Evolutionary conservation across 2,888 invertebrate genomes (phyloP).

Genomic region (Morpho achilles): DNA sequence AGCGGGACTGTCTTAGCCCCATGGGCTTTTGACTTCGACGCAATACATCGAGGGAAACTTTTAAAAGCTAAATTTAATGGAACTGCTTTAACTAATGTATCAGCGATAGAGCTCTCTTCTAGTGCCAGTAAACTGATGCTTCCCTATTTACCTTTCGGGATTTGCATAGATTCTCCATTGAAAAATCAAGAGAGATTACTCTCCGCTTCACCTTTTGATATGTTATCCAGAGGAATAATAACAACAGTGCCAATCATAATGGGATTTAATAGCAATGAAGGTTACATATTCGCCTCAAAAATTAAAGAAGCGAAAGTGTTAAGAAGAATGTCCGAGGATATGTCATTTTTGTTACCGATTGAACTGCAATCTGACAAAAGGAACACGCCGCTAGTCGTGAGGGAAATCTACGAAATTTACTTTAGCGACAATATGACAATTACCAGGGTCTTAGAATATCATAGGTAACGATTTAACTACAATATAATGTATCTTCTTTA

Average conservation of each 20-base stretch:
- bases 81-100: constrained; percentile 34
- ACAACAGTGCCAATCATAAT: constrained; percentile 54
- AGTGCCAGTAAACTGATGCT: constrained; percentile 42
- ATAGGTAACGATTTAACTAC: constrained; percentile 45
- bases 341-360: constrained; percentile 48
- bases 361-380: constrained; percentile 51
- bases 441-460: constrained; percentile 46
- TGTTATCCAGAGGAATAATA: constrained; percentile 39
- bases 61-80: constrained; percentile 36
- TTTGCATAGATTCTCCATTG: constrained; percentile 53
- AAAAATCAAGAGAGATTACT: constrained; percentile 53
- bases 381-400: constrained; percentile 42
- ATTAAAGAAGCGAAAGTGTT: constrained; percentile 40
- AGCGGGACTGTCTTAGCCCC: constrained; percentile 63
- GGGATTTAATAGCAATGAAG: constrained; percentile 63
- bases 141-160: constrained; percentile 59
- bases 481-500: background rate
- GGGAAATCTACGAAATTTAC: constrained; percentile 51
- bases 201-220: constrained; percentile 47
- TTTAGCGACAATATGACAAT: constrained; percentile 49
- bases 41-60: constrained; percentile 43
- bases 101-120: constrained; percentile 39
- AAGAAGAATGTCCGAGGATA: constrained; percentile 35
- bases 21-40: constrained; percentile 64
- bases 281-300: constrained; percentile 54